phyloP scores from a whole-genome alignment of 2,113 vertebrate genomes.

The Haemorhous mexicanus region DNA sequence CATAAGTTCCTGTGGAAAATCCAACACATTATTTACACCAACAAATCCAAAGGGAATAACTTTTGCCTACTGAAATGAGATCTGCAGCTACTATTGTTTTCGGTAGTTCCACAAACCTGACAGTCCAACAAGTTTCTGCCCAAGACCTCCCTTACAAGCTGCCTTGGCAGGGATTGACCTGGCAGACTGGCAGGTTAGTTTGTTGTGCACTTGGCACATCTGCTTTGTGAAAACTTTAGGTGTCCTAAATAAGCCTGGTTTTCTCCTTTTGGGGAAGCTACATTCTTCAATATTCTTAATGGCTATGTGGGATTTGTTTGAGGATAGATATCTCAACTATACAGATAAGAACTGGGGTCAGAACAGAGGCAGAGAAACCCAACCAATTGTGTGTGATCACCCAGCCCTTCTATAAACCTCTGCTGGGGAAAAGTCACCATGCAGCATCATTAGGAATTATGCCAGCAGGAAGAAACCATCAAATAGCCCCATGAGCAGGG shows the following conservation, averaged over 20 bases:
- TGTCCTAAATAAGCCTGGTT: background rate
- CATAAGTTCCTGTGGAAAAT: background rate
- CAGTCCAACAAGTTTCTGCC: background rate
- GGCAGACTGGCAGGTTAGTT: background rate
- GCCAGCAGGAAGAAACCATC: background rate
- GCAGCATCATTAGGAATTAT: background rate
- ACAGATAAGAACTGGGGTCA: background rate
- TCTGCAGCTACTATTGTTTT: background rate
- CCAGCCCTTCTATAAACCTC: background rate
- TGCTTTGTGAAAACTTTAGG: background rate
- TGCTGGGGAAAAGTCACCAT: background rate
- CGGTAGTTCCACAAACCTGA: background rate
- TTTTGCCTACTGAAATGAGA: background rate
- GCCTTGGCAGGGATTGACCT: background rate
- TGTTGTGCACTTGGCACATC: background rate
- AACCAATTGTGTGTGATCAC: background rate
- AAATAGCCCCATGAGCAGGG: background rate
- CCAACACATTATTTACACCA: background rate
- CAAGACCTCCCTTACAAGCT: background rate
- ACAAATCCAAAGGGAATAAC: background rate
- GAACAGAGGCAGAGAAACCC: background rate
- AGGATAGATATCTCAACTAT: background rate
- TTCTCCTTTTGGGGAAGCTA: background rate
- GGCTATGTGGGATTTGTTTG: background rate
- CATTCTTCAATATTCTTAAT: background rate